Evolutionary conservation across 2,888 invertebrate species (phyloP), one percentile per base, ranked within the genome.

Genomic region (Eristalinus sepulchralis): DNA sequence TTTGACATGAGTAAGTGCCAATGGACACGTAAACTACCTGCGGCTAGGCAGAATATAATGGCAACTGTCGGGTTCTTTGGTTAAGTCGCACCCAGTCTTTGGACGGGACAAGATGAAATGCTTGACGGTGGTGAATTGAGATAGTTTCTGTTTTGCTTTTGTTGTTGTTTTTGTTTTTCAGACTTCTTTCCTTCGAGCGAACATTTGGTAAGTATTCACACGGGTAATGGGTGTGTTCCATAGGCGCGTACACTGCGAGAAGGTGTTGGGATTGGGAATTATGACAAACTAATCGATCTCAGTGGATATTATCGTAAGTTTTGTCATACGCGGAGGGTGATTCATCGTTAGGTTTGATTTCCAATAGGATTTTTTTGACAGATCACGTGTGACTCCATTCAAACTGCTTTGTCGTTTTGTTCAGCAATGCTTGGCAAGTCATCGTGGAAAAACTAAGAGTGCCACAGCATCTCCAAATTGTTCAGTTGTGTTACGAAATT

Each of bases 1-100:
- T 75, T 83, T 76, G 62, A 84, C 84, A 84, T 84, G 84, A 84
- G 80, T 84, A 84, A 84, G 80, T 84, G 84, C 84, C 84, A 76
- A 76, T 80, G 76, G 80, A 80, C 84, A 84, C 84, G 84, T 76
- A 76, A 80, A 57, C 80, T 75, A 76, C 75, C 76, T 68, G 76
- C 72, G 75, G 80, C 76, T 63, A 10, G 39, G 34, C 24, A 63
- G 39, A 68, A 67, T 66, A 24, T 24, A 47, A 17, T 24, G 33
- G n/a, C 36, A 53, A 13, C 3, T 39, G 47, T 66, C 31, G 34
- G 47, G 79, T 83, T 83, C 83, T 79, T 73, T 60, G 63, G 57
- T 22, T 63, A 36, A 66, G 80, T 83, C 83, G 75, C 80, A 75
- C 84, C 84, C 80, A 76, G 80, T 80, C 60, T 75, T 80, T 68